Base-by-base conservation (phyloP, 1,140 invertebrate species). In the Pseudomyrmex flavicornis region DNA sequence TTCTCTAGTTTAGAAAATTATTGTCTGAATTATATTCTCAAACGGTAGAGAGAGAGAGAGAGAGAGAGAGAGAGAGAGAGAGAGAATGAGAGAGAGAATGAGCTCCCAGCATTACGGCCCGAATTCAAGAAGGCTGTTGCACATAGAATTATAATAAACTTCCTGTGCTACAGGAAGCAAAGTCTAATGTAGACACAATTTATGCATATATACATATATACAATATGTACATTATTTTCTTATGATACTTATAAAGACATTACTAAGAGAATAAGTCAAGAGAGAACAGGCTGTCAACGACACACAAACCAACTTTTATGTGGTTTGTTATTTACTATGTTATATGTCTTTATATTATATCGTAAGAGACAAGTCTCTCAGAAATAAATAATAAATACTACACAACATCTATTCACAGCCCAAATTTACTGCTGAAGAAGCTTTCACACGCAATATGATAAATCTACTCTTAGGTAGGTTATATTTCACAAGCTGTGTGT, bases 361-460 rank as follows among this genome's bases (percentile, higher is more conserved):
- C 5, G 1, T 44, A 44, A 58, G 26, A 12, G 56, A 20, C 12
- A 61, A 20, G 22, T 10, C 13, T 59, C 52, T 58, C 22, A 61
- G 8, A 74, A 74, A 13, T 74, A 61, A 35, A 44, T 17, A 61
- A 22, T 46, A 74, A 74, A 35, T 46, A 35, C 52, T 61, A 74
- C 48, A 10, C 26, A 35, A n/a, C 52, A 4, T 72, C 13, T 59
- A 59, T 74, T 74, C 35, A 26, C 12, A 46, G 13, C 0, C 10
- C 5, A 58, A 61, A 74, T 74, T 74, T 74, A 74, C 8, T 61
- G 17, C 44, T 3, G 46, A 74, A 74, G 17, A 46, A 1, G n/a
- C 12, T 73, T 26, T 73, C 12, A 54, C 13, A 12, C 17, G 26
- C 20, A 73, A 72, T 72, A 46, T 73, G 26, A 73, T 58, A 73